Conservation (phyloP, 2,888 invertebrate species). For the Dichetophora obliterata region DNA sequence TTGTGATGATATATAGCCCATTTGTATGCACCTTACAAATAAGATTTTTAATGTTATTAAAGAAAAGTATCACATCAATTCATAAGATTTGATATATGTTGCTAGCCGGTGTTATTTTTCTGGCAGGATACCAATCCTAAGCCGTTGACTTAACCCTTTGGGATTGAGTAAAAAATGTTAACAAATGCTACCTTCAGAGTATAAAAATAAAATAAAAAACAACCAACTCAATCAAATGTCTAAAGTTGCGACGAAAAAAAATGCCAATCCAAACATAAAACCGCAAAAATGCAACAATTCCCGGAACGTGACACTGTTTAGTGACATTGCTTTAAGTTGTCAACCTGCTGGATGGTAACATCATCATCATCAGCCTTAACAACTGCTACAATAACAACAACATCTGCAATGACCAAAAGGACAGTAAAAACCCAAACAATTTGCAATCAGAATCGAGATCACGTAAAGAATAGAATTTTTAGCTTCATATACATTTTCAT, state of each 20-base stretch:
- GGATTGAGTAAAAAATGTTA: no score
- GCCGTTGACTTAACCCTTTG: no score
- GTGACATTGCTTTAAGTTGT: conserved; percentile 9
- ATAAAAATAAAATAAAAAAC: no score
- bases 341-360: background rate
- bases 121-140: no score
- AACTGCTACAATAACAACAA: conserved; percentile 9
- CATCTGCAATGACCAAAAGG: background rate
- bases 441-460: conserved; percentile 50
- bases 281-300: conserved; percentile 25
- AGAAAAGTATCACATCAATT: no score
- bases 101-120: no score
- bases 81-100: no score
- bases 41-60: no score
- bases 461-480: conserved; percentile 56
- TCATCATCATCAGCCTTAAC: background rate
- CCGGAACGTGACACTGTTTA: conserved; percentile 18
- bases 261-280: background rate
- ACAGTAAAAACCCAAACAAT: conserved; percentile 25
- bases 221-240: conserved; percentile 9
- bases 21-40: no score
- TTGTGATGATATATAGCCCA: no score
- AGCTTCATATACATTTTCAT: conserved; percentile 19
- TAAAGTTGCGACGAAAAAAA: background rate
- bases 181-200: no score